Conservation (phyloP, 2,888 invertebrate species). For the Sceliomorpha sp. region DNA sequence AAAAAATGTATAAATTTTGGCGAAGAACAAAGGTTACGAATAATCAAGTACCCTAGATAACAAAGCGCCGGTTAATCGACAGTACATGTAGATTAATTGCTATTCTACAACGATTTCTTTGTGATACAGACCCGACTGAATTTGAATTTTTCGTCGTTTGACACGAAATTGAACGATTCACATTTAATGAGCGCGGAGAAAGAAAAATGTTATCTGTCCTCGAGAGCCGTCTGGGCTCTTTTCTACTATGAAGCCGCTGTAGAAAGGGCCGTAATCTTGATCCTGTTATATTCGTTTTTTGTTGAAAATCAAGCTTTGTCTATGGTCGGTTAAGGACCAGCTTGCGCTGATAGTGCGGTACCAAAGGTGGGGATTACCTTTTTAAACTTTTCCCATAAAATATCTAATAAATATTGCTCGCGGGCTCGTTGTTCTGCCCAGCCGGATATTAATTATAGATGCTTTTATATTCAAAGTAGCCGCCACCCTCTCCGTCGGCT, state of each 20-base stretch:
- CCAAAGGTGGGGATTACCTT: constrained; percentile 68
- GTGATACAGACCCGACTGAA: constrained; percentile 33
- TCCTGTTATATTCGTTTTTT: constrained; percentile 49
- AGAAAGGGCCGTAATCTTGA: constrained; percentile 52
- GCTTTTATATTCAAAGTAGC: constrained; percentile 75
- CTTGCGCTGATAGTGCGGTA: constrained; percentile 47
- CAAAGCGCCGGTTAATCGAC: constrained; percentile 47
- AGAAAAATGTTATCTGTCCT: constrained; percentile 51
- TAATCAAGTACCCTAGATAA: constrained; percentile 30
- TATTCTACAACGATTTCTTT: constrained; percentile 41
- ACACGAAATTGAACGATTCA: constrained; percentile 47
- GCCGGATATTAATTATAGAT: constrained; percentile 73
- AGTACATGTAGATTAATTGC: constrained; percentile 49
- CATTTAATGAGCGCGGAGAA: constrained; percentile 47
- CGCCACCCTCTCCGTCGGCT: constrained; percentile 44
- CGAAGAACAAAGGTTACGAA: constrained; percentile 14
- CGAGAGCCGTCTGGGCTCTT: constrained; percentile 35
- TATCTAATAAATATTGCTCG: constrained; percentile 73
- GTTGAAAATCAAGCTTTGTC: constrained; percentile 61
- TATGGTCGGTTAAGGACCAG: constrained; percentile 50
- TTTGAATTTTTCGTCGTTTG: constrained; percentile 52
- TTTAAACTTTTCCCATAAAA: constrained; percentile 74
- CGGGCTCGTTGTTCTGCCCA: constrained; percentile 63
- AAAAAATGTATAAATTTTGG: constrained; percentile 12
- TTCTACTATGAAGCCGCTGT: constrained; percentile 24